phyloP scores from a whole-genome alignment of 2,797 vertebrate genomes.

The Microctenopoma stevenorrisi region DNA sequence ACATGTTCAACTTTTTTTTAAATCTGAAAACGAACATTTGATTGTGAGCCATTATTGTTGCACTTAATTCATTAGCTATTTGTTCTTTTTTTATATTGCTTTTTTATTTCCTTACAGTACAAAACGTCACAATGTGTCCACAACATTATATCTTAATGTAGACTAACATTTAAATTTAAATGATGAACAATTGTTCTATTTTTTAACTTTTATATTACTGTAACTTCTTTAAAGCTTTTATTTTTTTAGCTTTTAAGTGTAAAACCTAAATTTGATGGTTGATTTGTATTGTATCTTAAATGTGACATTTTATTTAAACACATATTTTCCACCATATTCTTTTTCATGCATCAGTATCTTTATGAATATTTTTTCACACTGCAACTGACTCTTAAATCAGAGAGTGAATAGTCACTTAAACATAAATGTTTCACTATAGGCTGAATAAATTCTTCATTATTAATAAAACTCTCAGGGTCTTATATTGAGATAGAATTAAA shows the following conservation, averaged over 20 bases:
- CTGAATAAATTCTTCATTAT: not conserved
- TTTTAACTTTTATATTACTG: not conserved
- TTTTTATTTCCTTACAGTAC: not conserved
- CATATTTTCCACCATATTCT: not conserved
- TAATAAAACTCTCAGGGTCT: conserved; percentile 39
- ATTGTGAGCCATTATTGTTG: not conserved
- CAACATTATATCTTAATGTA: too few relatives aligned
- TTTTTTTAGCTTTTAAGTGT: not conserved
- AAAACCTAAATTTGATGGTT: not conserved
- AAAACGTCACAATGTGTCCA: too few relatives aligned
- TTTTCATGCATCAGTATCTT: not conserved
- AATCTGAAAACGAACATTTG: not conserved
- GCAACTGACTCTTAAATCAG: not conserved
- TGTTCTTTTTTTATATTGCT: not conserved
- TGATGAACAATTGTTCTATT: not conserved
- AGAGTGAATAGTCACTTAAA: not conserved
- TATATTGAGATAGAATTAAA: not conserved
- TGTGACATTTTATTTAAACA: not conserved
- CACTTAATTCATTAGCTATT: not conserved
- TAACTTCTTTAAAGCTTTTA: not conserved
- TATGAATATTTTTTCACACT: not conserved
- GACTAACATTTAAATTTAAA: not conserved
- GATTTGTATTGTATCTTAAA: not conserved
- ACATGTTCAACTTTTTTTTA: not conserved
- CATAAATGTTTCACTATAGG: not conserved